Evolutionary conservation across 1,140 invertebrate genomes (phyloP), one percentile per base, ranked within the genome.

Genomic region (Lucilia cuprina): DNA sequence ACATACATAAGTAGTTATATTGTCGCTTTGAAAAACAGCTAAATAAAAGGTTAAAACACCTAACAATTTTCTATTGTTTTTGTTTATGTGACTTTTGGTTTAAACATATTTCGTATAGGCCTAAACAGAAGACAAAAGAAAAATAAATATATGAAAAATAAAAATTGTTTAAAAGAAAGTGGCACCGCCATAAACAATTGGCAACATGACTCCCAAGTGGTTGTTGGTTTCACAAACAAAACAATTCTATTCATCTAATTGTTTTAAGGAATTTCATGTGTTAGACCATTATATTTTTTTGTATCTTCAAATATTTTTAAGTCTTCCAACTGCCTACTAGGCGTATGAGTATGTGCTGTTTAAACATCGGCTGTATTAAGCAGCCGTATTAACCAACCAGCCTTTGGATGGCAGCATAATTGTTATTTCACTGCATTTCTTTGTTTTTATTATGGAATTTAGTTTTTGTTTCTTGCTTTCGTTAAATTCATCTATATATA

Each of bases 101-200:
- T 30, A 30, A 55, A 55, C 5, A 41, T 41, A 10, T 41, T 41
- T 41, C 41, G 2, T 41, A 41, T 41, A 41, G 41, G 41, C 41
- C 41, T 10, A n/a, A 60, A 60, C 55, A 60, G n/a, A 17, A 60
- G 13, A 17, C 14, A 60, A 30, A 30, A 30, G 25, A 30, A 30
- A 30, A 30, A 30, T 3, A 30, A 60, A 60, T 7, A 17, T 0
- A 60, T 17, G 17, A 5, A 14, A 60, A n/a, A 60, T 17, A n/a
- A 60, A 60, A 60, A 60, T 60, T n/a, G 55, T 60, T 60, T 60
- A n/a, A 60, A 60, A 60, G 55, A 60, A 60, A 60, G 65, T 55
- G 65, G n/a, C 19, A 70, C 65, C 65, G 65, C 19, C 65, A 25
- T 70, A 70, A 70, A 70, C 17, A 25, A 70, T 19, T 70, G 65